phyloP scores from a whole-genome alignment of 2,888 invertebrate genomes.

The Muscina levida region DNA sequence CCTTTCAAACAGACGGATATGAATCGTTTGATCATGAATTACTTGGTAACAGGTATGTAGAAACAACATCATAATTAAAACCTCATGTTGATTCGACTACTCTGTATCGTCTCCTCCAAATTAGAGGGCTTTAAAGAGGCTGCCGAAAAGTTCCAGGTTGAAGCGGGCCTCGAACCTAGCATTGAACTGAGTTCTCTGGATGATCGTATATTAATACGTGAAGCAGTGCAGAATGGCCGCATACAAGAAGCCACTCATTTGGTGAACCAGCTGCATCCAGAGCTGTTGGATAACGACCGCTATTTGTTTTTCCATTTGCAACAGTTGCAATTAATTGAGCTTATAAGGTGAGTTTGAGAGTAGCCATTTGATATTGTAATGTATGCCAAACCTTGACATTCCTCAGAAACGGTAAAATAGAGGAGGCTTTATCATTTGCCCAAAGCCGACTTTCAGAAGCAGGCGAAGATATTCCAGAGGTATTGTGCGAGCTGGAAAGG shows the following conservation, averaged over 20 bases:
- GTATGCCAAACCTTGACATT: not conserved
- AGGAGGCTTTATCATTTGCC: conserved; percentile 92
- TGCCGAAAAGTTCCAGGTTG: conserved; percentile 96
- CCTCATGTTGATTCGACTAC: no score
- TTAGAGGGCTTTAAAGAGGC: conserved; percentile 97
- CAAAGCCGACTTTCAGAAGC: conserved; percentile 92
- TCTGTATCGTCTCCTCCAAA: no score
- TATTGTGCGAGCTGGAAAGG: conserved; percentile 90
- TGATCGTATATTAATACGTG: conserved; percentile 94
- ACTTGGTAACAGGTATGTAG: conserved; percentile 93
- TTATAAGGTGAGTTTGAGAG: conserved; percentile 73
- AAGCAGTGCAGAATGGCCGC: conserved; percentile 94
- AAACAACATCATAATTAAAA: not conserved
- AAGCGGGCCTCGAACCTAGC: conserved; percentile 91
- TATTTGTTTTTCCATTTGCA: conserved; percentile 97
- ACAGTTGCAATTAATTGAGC: conserved; percentile 79
- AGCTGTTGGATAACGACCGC: conserved; percentile 95
- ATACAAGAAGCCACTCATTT: conserved; percentile 96
- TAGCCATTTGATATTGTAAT: not conserved
- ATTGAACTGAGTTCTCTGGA: conserved; percentile 92
- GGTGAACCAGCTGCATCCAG: conserved; percentile 96
- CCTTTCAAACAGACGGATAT: conserved; percentile 94
- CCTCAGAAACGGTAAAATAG: conserved; percentile 86
- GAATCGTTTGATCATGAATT: conserved; percentile 99
- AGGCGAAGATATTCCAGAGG: conserved; percentile 88